These are phyloP conservation scores for Copidosoma floridanum DNA, from an alignment of 1,140 invertebrate species.

Conservation along the genomic window DNA sequence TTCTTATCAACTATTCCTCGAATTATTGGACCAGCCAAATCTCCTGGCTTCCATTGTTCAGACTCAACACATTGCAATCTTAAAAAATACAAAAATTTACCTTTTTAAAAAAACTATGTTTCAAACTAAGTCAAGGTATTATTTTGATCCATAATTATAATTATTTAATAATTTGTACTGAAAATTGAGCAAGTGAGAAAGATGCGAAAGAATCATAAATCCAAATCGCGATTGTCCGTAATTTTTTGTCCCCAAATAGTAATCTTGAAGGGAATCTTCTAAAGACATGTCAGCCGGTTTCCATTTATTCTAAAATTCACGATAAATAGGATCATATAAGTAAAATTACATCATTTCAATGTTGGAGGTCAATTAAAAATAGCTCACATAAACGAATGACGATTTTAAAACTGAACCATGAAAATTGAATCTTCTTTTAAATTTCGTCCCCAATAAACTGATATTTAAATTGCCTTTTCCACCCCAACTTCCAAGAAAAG, in stretches of 20 bases:
- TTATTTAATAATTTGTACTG: slow-evolving; percentile 1
- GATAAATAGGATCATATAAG: not conserved
- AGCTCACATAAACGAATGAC: not conserved
- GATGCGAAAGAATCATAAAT: not conserved
- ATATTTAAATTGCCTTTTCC: not conserved
- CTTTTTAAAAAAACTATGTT: too few species aligned
- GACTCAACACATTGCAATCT: too few species aligned
- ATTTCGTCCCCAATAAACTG: not conserved
- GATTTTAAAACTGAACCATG: not conserved
- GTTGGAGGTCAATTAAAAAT: not conserved
- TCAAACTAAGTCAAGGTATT: too few species aligned
- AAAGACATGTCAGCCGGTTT: not conserved
- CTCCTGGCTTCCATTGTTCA: not conserved
- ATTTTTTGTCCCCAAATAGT: not conserved
- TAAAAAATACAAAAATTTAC: too few species aligned
- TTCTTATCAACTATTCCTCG: not conserved
- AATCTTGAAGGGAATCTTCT: slow-evolving; percentile 4
- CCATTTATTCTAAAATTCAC: not conserved
- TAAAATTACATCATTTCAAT: not conserved
- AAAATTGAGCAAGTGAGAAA: slow-evolving; percentile 16
- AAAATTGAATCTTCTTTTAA: slow-evolving; percentile 9
- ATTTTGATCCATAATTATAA: not conserved
- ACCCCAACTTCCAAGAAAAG: not conserved
- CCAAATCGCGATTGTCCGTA: slow-evolving; percentile 7
- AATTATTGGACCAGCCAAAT: slow-evolving; percentile 2